These are phyloP conservation scores for Anoplopoma fimbria DNA, from an alignment of 2,113 vertebrate species.

Conservation along the genomic window DNA sequence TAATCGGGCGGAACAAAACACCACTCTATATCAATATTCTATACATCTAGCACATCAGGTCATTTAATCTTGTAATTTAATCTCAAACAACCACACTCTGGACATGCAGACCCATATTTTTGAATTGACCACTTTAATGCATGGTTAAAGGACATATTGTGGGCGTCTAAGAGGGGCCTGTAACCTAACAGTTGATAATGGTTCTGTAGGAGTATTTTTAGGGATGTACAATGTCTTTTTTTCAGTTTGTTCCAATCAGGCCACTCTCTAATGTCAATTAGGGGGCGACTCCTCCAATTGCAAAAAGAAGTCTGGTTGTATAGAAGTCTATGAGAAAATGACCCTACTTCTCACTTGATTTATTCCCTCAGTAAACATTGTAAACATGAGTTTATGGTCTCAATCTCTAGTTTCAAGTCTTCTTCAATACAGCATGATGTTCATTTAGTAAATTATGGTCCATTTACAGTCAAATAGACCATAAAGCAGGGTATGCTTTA, in stretches of 20 bases:
- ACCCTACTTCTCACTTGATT: too few species aligned
- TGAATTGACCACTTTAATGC: conserved; percentile 33
- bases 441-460: background rate
- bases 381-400: too few species aligned
- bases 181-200: background rate
- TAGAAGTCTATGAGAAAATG: too few species aligned
- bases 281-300: too few species aligned
- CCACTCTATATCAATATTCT: conserved; percentile 40
- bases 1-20: conserved; percentile 68
- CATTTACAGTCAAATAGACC: background rate
- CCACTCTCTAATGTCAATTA: too few species aligned
- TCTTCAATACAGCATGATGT: too few species aligned
- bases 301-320: too few species aligned
- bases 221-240: background rate
- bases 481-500: background rate
- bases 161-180: background rate
- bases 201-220: background rate
- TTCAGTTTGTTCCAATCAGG: background rate
- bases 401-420: too few species aligned
- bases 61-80: conserved; percentile 42
- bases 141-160: background rate
- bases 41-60: conserved; percentile 47
- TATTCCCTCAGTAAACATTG: too few species aligned
- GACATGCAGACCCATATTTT: conserved; percentile 42
- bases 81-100: conserved; percentile 30